A percentile compares a stretch with the other conserved stretches of the same genome.
phyloP scores from a whole-genome alignment of 1,140 invertebrate species.

The Bombus waltoni region DNA sequence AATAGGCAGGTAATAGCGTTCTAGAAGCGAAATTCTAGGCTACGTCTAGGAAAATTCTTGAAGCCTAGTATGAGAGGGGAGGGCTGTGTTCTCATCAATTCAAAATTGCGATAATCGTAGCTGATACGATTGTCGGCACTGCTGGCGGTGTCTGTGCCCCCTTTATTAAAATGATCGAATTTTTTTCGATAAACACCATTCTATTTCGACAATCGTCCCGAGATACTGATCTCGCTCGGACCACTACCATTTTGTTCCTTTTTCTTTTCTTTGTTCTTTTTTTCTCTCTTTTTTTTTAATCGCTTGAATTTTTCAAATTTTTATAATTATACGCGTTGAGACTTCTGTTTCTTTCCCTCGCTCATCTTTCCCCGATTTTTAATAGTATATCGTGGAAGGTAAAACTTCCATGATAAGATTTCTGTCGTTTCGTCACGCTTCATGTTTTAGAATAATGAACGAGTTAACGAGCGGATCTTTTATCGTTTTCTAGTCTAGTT shows the following conservation, averaged over 20 bases:
- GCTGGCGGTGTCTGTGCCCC: constrained; percentile 72
- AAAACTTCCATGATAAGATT: neutral
- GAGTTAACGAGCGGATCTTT: constrained; percentile 48
- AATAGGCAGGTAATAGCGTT: constrained; percentile 46
- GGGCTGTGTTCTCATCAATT: constrained; percentile 61
- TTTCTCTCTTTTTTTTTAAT: constrained; percentile 19
- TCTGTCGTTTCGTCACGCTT: constrained; percentile 3
- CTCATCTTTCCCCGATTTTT: neutral
- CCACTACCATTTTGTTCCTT: neutral
- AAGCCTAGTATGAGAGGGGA: constrained; percentile 51
- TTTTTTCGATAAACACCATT: neutral
- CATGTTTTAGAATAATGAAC: constrained; percentile 20
- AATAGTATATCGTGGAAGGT: neutral
- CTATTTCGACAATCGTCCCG: neutral
- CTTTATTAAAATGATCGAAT: constrained; percentile 15
- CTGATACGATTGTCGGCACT: constrained; percentile 66
- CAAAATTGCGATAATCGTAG: constrained; percentile 36
- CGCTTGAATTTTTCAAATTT: constrained; percentile 24
- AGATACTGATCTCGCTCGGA: neutral
- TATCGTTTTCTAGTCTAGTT: constrained; percentile 62
- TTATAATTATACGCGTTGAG: constrained; percentile 29
- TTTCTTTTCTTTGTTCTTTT: neutral
- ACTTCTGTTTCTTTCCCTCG: neutral
- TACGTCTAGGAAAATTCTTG: constrained; percentile 45
- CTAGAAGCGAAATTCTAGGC: constrained; percentile 47